phyloP scores from a whole-genome alignment of 2,113 vertebrate genomes.

The Carollia perspicillata region DNA sequence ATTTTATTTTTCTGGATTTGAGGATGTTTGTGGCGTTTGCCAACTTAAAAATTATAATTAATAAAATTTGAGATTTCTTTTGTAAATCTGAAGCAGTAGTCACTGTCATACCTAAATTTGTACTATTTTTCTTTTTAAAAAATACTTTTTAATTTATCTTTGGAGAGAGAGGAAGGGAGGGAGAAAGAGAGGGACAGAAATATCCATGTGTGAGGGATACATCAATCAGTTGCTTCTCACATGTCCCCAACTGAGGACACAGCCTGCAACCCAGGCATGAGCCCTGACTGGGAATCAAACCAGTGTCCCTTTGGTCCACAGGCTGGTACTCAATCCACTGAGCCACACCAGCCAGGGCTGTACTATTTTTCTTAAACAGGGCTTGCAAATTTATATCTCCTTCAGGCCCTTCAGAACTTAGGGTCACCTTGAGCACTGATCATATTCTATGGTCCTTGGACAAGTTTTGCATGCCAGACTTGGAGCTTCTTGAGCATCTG shows the following conservation, averaged over 20 bases:
- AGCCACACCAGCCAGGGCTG: neutral
- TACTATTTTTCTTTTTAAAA: neutral
- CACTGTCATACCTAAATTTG: neutral
- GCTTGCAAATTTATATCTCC: neutral
- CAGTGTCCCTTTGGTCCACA: no score
- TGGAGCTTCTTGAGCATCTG: neutral
- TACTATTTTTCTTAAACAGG: neutral
- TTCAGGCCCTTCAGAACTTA: neutral
- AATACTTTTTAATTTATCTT: no score
- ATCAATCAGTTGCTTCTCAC: no score
- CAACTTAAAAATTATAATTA: neutral
- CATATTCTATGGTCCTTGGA: neutral
- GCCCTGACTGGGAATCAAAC: no score
- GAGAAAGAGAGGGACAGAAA: no score
- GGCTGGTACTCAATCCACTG: no score
- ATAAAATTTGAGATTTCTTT: neutral
- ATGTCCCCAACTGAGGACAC: no score
- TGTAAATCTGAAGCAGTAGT: neutral
- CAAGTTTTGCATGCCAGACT: neutral
- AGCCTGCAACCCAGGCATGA: no score
- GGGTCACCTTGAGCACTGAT: neutral
- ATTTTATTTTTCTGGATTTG: constrained; percentile 26
- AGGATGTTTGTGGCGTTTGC: neutral
- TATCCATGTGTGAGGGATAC: no score
- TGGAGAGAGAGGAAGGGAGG: no score